Percentiles rank a stretch among this genome's conserved stretches.
Evolutionary conservation across 2,888 invertebrate species (phyloP).

Genomic region (Phalera bucephala): DNA sequence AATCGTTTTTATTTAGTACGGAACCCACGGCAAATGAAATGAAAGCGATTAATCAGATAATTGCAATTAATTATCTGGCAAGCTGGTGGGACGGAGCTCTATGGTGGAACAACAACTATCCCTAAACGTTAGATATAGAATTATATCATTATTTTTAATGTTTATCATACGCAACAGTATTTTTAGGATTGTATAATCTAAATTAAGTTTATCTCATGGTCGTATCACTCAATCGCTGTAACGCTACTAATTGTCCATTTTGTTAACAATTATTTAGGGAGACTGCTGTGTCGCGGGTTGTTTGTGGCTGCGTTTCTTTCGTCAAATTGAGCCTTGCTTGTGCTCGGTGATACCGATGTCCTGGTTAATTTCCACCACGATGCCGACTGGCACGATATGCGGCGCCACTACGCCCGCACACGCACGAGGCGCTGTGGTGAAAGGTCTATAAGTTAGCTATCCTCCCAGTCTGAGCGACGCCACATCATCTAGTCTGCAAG

Average conservation of each 20-base stretch:
- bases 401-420: not conserved
- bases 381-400: conserved; percentile 11
- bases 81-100: conserved; percentile 36
- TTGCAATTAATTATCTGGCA: conserved; percentile 18
- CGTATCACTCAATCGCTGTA: conserved; percentile 46
- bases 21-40: conserved; percentile 28
- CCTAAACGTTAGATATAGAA: conserved; percentile 67
- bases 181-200: conserved; percentile 74
- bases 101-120: conserved; percentile 39
- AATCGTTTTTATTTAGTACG: conserved; percentile 24
- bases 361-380: conserved; percentile 8
- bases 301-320: conserved; percentile 33
- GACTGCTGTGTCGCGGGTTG: conserved; percentile 37
- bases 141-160: conserved; percentile 81
- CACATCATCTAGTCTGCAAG: conserved; percentile 38
- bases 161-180: conserved; percentile 80
- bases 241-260: conserved; percentile 54
- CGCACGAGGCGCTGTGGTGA: not conserved
- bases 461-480: conserved; percentile 16
- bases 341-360: conserved; percentile 26
- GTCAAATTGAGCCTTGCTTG: conserved; percentile 28
- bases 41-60: conserved; percentile 23
- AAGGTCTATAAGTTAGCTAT: not conserved
- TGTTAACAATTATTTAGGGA: conserved; percentile 31
- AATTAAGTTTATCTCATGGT: conserved; percentile 66